Percentiles rank a stretch among this genome's conserved stretches.
Evolutionary conservation across 2,113 vertebrate genomes (phyloP).

Genomic region (Eublepharis macularius): DNA sequence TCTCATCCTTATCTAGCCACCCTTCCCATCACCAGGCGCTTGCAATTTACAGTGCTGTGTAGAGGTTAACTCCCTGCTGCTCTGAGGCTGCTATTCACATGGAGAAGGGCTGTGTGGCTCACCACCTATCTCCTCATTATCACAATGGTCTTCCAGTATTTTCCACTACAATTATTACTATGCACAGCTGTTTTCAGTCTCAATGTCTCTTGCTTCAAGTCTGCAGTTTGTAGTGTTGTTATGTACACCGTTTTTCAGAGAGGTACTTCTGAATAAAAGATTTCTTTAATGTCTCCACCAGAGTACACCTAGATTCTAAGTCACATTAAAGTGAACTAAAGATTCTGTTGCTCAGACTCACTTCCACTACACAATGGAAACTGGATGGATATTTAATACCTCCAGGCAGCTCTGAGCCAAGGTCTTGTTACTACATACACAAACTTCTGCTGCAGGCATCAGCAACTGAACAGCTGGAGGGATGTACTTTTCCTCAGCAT

Average conservation of each 20-base stretch:
- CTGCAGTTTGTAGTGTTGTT: background rate
- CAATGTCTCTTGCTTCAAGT: background rate
- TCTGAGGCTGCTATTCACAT: too few relatives aligned
- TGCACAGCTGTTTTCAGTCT: background rate
- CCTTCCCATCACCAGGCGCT: too few relatives aligned
- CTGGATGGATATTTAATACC: background rate
- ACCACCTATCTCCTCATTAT: too few relatives aligned
- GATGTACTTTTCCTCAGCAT: background rate
- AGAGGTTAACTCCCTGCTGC: too few relatives aligned
- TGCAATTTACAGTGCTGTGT: too few relatives aligned
- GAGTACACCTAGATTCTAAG: background rate
- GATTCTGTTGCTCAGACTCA: background rate
- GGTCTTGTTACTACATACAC: background rate
- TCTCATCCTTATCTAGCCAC: too few relatives aligned
- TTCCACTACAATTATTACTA: too few relatives aligned
- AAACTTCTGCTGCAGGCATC: background rate
- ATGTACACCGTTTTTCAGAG: background rate
- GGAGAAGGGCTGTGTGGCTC: too few relatives aligned
- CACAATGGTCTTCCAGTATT: too few relatives aligned
- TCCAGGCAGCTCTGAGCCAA: accelerated
- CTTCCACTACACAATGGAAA: background rate
- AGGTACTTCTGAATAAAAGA: background rate
- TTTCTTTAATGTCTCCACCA: conserved; percentile 1
- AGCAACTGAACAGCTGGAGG: background rate
- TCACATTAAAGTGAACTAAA: background rate